Evolutionary conservation across 37 sponge, comb jelly and placozoan genomes (phyloP).

Genomic region (Cliona cf. orientalis): DNA sequence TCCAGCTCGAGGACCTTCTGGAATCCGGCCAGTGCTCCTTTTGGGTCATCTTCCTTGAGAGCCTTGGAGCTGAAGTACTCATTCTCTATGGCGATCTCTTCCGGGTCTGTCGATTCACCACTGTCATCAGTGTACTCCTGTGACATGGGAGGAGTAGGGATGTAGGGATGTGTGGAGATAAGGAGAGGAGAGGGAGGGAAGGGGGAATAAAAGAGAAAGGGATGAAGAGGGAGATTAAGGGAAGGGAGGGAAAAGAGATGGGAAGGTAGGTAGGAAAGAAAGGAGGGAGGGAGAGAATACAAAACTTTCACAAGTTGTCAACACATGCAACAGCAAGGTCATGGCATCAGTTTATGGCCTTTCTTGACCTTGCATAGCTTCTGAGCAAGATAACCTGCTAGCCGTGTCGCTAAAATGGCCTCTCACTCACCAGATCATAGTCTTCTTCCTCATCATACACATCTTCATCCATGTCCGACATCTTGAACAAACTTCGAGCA

Average conservation of each 20-base stretch:
- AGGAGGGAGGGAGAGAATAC: not conserved
- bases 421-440: conserved; percentile 52
- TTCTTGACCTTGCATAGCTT: too few species aligned
- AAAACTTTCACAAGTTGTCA: too few species aligned
- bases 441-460: conserved; percentile 54
- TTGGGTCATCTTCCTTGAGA: conserved; percentile 83
- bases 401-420: too few species aligned
- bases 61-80: conserved; percentile 94
- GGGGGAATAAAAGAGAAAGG: not conserved
- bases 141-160: not conserved
- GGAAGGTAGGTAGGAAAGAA: not conserved
- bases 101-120: conserved; percentile 62
- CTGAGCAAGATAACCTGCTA: too few species aligned
- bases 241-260: not conserved
- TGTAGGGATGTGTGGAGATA: not conserved
- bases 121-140: conserved; percentile 82
- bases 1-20: conserved; percentile 84
- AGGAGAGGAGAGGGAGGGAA: not conserved
- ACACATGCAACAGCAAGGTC: too few species aligned
- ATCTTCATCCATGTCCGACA: conserved; percentile 53
- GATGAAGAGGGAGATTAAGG: not conserved
- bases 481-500: too few species aligned
- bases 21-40: conserved; percentile 39
- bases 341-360: too few species aligned
- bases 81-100: conserved; percentile 89